Evolutionary conservation across 2,888 invertebrate genomes (phyloP).

Genomic region (Conus canariensis): DNA sequence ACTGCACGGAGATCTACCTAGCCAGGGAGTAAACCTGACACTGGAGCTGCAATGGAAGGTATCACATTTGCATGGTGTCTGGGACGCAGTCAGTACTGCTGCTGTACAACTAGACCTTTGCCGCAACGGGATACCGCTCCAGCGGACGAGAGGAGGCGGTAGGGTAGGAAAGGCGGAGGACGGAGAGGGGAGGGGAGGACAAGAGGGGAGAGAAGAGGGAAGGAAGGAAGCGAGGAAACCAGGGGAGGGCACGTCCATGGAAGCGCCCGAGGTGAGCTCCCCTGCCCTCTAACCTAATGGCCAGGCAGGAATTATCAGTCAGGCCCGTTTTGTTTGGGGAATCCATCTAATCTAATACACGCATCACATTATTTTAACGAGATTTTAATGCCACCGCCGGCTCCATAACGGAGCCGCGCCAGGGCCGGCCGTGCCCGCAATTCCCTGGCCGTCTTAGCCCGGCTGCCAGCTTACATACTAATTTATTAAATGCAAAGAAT

Average conservation of each 20-base stretch:
- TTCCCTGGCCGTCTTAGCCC: slow-evolving; percentile 53
- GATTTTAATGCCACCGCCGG: slow-evolving; percentile 56
- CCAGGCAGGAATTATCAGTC: slow-evolving; percentile 47
- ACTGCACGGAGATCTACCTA: too few relatives aligned
- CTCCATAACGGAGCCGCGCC: slow-evolving; percentile 51
- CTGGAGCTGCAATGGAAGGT: too few relatives aligned
- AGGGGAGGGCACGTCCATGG: not conserved
- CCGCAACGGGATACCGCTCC: not conserved
- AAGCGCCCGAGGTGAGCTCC: slow-evolving; percentile 17
- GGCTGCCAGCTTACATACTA: slow-evolving; percentile 61
- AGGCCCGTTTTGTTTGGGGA: slow-evolving; percentile 52
- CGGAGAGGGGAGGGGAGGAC: not conserved
- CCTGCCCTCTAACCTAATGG: slow-evolving; percentile 43
- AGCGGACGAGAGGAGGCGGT: not conserved
- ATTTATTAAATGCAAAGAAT: slow-evolving; percentile 68
- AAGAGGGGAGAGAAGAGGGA: not conserved
- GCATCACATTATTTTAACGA: slow-evolving; percentile 64
- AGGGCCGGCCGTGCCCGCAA: slow-evolving; percentile 49
- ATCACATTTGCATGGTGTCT: too few relatives aligned
- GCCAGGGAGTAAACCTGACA: too few relatives aligned
- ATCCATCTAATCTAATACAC: slow-evolving; percentile 62
- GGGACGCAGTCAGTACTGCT: too few relatives aligned
- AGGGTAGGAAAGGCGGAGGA: not conserved
- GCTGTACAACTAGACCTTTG: not conserved
- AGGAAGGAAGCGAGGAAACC: too few relatives aligned